phyloP scores from a whole-genome alignment of 2,888 invertebrate genomes.

The Lepidocyrtoides sp. region DNA sequence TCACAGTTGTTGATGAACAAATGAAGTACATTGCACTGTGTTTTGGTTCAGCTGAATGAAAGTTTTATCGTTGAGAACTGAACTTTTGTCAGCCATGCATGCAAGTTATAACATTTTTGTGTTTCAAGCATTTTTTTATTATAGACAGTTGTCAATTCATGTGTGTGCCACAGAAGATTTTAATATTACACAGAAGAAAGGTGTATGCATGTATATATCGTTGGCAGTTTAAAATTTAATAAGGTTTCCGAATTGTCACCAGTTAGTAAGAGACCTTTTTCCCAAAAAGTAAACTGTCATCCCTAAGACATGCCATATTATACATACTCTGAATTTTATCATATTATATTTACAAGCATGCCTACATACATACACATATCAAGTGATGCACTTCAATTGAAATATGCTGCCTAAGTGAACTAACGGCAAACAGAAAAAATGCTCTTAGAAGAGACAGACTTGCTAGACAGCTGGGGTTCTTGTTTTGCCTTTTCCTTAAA shows the following conservation, averaged over 20 bases:
- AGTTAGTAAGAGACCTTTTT: conserved; percentile 65
- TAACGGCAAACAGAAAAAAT: conserved; percentile 13
- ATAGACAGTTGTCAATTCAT: conserved; percentile 80
- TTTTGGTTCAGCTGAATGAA: too few species aligned
- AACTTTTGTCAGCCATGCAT: neutral
- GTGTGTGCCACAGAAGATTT: conserved; percentile 72
- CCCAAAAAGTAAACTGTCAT: conserved; percentile 70
- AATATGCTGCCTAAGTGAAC: conserved; percentile 24
- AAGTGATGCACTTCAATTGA: neutral
- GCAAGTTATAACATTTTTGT: conserved; percentile 20
- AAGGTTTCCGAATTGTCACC: neutral
- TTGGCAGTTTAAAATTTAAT: neutral
- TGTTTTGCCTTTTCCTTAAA: conserved; percentile 69
- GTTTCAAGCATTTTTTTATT: conserved; percentile 26
- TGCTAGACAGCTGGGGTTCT: conserved; percentile 81
- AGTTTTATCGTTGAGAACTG: neutral
- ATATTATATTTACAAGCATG: neutral
- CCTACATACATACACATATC: too few species aligned
- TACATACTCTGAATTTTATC: conserved; percentile 30
- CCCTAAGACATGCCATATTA: conserved; percentile 53
- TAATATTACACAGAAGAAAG: neutral
- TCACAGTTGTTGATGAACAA: too few species aligned
- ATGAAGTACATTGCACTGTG: too few species aligned
- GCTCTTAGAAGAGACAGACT: conserved; percentile 62
- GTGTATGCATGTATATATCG: neutral